A percentile compares a stretch with the other conserved stretches of the same genome.
Evolutionary conservation across 2,888 invertebrate genomes (phyloP).

Genomic region (Achlya flavicornis): DNA sequence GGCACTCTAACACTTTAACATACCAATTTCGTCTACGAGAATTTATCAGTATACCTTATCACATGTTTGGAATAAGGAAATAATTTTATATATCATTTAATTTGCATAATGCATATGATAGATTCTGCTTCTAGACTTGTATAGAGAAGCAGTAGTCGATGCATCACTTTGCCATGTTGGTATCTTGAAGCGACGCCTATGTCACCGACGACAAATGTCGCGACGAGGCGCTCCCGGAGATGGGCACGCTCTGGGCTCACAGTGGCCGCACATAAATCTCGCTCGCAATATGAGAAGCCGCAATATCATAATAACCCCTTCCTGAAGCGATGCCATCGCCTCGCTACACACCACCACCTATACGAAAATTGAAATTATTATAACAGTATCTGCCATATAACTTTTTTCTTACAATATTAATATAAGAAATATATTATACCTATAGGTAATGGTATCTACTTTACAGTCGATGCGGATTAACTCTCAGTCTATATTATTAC

Average conservation of each 20-base stretch:
- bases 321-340: slow-evolving; percentile 53
- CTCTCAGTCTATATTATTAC: slow-evolving; percentile 43
- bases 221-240: slow-evolving; percentile 33
- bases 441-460: background rate
- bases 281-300: slow-evolving; percentile 71
- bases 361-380: slow-evolving; percentile 56
- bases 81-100: too few species aligned
- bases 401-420: background rate
- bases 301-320: slow-evolving; percentile 75
- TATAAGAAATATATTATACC: background rate
- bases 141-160: background rate
- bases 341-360: slow-evolving; percentile 41
- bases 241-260: slow-evolving; percentile 26
- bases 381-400: slow-evolving; percentile 33
- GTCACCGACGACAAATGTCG: slow-evolving; percentile 21
- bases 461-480: slow-evolving; percentile 28
- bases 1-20: too few species aligned
- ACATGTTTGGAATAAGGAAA: too few species aligned
- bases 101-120: too few species aligned
- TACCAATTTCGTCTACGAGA: too few species aligned
- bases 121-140: too few species aligned
- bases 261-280: slow-evolving; percentile 69
- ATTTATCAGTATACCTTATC: too few species aligned
- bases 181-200: slow-evolving; percentile 13
- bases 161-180: slow-evolving; percentile 4